These are phyloP conservation scores for Suillia variegata DNA, from an alignment of 2,888 invertebrate species.

Conservation along the genomic window DNA sequence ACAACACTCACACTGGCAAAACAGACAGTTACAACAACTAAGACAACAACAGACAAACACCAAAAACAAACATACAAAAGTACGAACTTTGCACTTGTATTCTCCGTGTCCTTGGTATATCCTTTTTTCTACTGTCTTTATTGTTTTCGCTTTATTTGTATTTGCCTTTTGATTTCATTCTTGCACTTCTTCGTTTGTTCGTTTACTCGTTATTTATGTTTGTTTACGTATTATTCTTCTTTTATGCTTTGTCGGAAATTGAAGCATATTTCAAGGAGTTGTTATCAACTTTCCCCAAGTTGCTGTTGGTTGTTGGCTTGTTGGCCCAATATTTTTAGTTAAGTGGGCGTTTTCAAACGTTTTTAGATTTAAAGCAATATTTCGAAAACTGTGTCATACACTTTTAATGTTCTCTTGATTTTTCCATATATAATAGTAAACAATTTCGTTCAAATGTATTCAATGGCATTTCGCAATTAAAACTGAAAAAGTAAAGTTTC, in stretches of 20 bases:
- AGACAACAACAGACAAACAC: not conserved
- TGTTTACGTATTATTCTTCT: not conserved
- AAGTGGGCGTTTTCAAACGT: no score
- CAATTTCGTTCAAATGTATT: no score
- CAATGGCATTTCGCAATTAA: no score
- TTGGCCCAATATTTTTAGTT: no score
- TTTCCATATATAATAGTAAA: no score
- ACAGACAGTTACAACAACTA: not conserved
- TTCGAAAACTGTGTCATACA: no score
- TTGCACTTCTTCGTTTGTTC: not conserved
- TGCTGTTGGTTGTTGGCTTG: no score
- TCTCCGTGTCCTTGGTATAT: no score
- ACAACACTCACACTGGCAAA: not conserved
- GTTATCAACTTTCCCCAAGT: no score
- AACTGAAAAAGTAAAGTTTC: no score
- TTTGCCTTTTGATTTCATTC: not conserved
- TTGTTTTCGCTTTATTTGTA: not conserved
- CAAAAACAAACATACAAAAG: not conserved
- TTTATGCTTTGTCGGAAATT: not conserved
- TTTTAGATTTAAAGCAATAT: no score
- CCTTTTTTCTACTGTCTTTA: not conserved
- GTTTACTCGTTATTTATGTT: not conserved
- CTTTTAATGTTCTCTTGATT: no score
- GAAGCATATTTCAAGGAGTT: conserved; percentile 3
- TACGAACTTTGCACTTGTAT: not conserved